Conservation (phyloP, 2,113 vertebrate species). For the Tachysurus vachellii region DNA sequence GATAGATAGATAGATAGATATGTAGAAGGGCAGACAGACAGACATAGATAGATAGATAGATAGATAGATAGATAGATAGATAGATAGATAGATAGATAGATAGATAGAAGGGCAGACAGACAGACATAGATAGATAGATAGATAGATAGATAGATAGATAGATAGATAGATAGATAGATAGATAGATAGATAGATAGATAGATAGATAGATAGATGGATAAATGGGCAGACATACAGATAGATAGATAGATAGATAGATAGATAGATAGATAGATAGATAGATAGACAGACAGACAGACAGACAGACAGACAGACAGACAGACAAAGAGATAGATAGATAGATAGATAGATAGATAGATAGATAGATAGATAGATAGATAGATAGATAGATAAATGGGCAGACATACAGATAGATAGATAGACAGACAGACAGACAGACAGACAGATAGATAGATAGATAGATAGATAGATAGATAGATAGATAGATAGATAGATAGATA, state of each 20-base stretch:
- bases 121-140: too few species aligned
- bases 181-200: not conserved
- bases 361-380: too few species aligned
- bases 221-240: accelerated
- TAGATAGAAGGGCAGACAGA: too few species aligned
- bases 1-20: not conserved
- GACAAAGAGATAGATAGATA: too few species aligned
- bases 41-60: not conserved
- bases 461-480: not conserved
- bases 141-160: not conserved
- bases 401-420: not conserved
- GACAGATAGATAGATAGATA: not conserved
- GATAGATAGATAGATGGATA: not conserved
- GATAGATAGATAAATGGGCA: not conserved
- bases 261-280: not conserved
- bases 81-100: not conserved
- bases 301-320: not conserved
- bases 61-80: not conserved
- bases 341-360: not conserved
- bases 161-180: not conserved
- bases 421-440: not conserved
- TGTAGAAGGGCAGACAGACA: not conserved
- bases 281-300: not conserved
- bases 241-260: not conserved
- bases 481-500: not conserved